Percentiles rank a stretch among this genome's conserved stretches.
Evolutionary conservation across 2,888 invertebrate species (phyloP).

Genomic region (Lepetodrilus schrolli): DNA sequence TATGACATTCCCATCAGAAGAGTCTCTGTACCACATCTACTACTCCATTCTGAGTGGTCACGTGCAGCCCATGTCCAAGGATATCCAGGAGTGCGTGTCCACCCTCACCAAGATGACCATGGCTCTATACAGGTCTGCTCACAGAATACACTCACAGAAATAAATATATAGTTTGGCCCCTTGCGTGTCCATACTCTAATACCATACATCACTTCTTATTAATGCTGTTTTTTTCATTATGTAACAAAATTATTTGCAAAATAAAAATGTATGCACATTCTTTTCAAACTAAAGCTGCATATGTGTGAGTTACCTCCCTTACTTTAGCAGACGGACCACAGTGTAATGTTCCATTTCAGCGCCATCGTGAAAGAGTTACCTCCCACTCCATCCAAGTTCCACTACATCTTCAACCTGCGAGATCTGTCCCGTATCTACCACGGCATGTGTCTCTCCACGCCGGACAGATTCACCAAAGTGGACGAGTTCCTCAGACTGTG

Average conservation of each 20-base stretch:
- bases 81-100: constrained; percentile 81
- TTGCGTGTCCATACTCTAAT: no score
- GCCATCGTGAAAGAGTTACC: constrained; percentile 85
- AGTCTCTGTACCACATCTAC: constrained; percentile 87
- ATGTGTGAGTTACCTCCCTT: neutral
- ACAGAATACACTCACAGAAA: neutral
- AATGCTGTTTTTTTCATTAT: neutral
- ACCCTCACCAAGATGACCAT: constrained; percentile 86
- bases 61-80: constrained; percentile 81
- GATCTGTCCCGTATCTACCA: constrained; percentile 90
- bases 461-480: constrained; percentile 81
- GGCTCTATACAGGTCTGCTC: constrained; percentile 84
- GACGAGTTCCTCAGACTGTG: constrained; percentile 88
- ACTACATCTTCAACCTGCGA: constrained; percentile 94
- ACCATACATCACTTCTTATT: neutral
- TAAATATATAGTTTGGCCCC: no score
- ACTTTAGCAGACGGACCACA: neutral
- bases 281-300: no score
- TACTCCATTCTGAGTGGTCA: constrained; percentile 88
- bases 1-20: constrained; percentile 87
- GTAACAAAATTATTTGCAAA: no score
- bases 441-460: constrained; percentile 86
- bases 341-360: no score
- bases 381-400: constrained; percentile 94
- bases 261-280: no score